These are phyloP conservation scores for Dryadula phaetusa DNA, from an alignment of 2,888 invertebrate genomes.

Conservation along the genomic window DNA sequence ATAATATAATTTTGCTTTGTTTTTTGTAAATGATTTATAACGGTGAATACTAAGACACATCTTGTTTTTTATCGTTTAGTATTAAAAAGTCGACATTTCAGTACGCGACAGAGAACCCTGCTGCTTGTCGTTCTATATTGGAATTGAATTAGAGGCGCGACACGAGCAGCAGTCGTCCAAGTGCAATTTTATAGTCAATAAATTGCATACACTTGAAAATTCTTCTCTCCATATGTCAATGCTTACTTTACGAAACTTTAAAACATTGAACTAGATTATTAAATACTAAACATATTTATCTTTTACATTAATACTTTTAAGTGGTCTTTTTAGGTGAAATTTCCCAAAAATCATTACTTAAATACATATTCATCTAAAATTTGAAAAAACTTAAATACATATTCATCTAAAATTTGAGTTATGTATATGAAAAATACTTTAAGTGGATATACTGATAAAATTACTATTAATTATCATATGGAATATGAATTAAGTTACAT, in stretches of 20 bases:
- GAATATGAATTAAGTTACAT: too few species aligned
- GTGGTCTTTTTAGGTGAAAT: too few species aligned
- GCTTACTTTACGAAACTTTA: background rate
- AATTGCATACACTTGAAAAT: slow-evolving; percentile 16
- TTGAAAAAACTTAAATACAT: too few species aligned
- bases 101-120: slow-evolving; percentile 55
- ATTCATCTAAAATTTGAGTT: too few species aligned
- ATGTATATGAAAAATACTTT: too few species aligned
- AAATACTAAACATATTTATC: background rate
- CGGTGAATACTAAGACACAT: background rate
- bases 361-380: too few species aligned
- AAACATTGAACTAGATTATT: background rate
- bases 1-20: too few species aligned
- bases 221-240: background rate
- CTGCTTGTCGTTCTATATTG: slow-evolving; percentile 43
- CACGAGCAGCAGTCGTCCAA: slow-evolving; percentile 28
- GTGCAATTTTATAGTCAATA: slow-evolving; percentile 31
- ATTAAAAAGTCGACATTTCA: slow-evolving; percentile 71
- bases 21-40: too few species aligned
- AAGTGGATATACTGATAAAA: too few species aligned
- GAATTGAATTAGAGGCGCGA: slow-evolving; percentile 41
- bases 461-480: too few species aligned
- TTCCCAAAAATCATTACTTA: too few species aligned
- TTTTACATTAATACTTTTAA: background rate
- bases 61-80: slow-evolving; percentile 64